Evolutionary conservation across 2,113 vertebrate genomes (phyloP).

Genomic region (Elaphurus davidianus): DNA sequence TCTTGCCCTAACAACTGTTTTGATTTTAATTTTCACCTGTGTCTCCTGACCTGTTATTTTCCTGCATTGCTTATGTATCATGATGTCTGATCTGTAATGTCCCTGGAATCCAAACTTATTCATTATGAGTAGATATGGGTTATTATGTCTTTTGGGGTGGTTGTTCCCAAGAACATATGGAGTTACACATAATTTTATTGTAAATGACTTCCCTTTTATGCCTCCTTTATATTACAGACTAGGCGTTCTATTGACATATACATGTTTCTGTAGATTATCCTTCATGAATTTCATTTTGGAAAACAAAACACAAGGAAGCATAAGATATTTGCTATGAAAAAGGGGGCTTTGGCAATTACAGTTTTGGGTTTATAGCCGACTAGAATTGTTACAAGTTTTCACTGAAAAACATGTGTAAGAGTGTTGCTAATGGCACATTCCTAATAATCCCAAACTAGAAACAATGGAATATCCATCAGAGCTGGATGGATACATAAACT

Average conservation of each 20-base stretch:
- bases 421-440: background rate
- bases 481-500: background rate
- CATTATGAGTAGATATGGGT: background rate
- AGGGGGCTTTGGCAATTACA: background rate
- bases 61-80: background rate
- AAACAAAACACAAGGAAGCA: constrained; percentile 14
- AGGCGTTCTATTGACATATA: background rate
- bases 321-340: background rate
- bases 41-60: background rate
- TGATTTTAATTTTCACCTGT: background rate
- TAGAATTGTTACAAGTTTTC: background rate
- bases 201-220: background rate
- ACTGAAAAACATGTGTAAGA: background rate
- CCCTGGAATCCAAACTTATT: background rate
- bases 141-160: background rate
- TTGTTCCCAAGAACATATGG: background rate
- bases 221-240: background rate
- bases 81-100: background rate
- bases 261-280: background rate
- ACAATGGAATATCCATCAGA: background rate
- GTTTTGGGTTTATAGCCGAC: background rate
- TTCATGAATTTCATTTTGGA: background rate
- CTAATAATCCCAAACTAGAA: background rate
- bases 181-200: background rate
- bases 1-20: background rate